Evolutionary conservation across 2,888 invertebrate genomes (phyloP), one percentile per base, ranked within the genome.

Genomic region (Cactoblastis cactorum): DNA sequence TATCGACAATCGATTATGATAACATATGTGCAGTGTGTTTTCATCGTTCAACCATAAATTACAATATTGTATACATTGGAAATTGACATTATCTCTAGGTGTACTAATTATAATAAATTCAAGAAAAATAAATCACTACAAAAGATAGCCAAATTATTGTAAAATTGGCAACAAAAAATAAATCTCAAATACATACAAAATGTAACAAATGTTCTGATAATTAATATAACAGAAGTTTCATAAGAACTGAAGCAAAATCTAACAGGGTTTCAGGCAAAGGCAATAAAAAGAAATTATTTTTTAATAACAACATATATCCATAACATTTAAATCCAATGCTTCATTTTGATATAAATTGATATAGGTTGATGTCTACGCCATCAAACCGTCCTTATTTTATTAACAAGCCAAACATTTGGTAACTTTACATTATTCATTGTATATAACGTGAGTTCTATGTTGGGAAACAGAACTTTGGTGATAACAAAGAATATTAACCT

Each of bases 401-500:
- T 60, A 60, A 39, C 66, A 70, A 71, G 67, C 63, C 66, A 71
- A 74, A 65, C 49, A 62, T 68, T 70, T 76, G 77, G 79, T 81
- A 81, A 83, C 78, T 73, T 63, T 67, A 59, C 46, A 47, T 56
- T 59, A 56, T 52, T 59, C 56, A 59, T 61, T 56, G 57, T 52
- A 54, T 55, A 65, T 60, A 60, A 60, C 58, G 52, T 57, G 51
- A 50, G 51, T 48, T 1, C 17, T 53, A 54, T 51, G 51, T 47
- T 50, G 39, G 52, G 53, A 51, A 51, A 54, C 45, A 55, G 56
- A 67, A 80, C 86, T 86, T 87, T 87, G 86, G 85, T 77, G 76
- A 74, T 71, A 71, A 74, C 58, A 67, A 49, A 41, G 60, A 69
- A 71, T 63, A 75, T 77, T 77, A 83, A 80, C 74, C 77, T 81